These are phyloP conservation scores for Sarcoramphus papa DNA, from an alignment of 2,797 vertebrate species.

Conservation along the genomic window DNA sequence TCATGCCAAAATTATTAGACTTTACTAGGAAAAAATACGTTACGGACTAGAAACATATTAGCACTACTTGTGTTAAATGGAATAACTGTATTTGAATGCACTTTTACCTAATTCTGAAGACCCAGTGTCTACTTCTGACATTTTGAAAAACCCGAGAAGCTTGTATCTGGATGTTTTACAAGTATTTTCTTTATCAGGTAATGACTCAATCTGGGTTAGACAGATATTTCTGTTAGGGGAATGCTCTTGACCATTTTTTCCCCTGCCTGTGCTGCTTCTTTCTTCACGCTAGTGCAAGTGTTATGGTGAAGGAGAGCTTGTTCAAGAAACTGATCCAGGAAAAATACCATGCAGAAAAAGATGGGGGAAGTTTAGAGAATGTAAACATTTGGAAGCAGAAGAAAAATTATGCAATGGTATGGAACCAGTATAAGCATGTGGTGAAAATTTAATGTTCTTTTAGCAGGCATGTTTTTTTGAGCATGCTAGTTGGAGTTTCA, in stretches of 20 bases:
- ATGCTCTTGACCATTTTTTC: background rate
- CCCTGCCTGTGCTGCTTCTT: background rate
- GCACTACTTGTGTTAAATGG: background rate
- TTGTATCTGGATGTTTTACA: background rate
- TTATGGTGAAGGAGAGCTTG: background rate
- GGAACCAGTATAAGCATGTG: background rate
- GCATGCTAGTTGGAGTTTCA: background rate
- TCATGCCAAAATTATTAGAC: background rate
- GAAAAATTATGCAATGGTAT: background rate
- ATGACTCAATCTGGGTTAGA: background rate
- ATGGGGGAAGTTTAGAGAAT: background rate
- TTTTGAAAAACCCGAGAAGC: background rate
- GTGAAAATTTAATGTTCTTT: constrained; percentile 39
- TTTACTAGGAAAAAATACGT: background rate
- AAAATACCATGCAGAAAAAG: background rate
- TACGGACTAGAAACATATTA: background rate
- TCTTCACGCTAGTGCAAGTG: background rate
- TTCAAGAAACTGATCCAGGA: background rate
- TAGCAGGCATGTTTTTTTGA: constrained; percentile 13
- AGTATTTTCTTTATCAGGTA: background rate
- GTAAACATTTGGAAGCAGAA: background rate
- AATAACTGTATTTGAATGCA: background rate
- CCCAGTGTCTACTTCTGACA: background rate
- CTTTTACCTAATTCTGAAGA: background rate
- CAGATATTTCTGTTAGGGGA: background rate